A percentile compares a stretch with the other conserved stretches of the same genome.
Evolutionary conservation across 37 sponge, comb jelly and placozoan species (phyloP).

Genomic region (Cliona cf. orientalis): DNA sequence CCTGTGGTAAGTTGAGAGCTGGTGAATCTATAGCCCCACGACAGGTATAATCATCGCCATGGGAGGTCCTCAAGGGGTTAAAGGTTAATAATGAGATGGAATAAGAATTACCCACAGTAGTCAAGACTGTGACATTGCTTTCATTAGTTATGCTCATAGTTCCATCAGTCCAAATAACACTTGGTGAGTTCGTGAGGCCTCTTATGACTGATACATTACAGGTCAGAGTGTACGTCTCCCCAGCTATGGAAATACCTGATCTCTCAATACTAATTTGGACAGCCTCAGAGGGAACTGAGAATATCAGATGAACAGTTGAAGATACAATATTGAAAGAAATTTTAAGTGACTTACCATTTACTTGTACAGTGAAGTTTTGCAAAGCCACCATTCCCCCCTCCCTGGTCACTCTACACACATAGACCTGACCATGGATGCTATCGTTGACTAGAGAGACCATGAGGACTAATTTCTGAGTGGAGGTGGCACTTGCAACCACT

Average conservation of each 20-base stretch:
- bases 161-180: not conserved
- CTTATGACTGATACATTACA: constrained; percentile 9
- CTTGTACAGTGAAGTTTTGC: not conserved
- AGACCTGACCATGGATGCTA: too few relatives aligned
- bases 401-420: too few relatives aligned
- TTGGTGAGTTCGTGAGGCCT: constrained; percentile 11
- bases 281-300: not conserved
- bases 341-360: constrained; percentile 5
- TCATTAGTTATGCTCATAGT: not conserved
- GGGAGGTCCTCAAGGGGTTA: not conserved
- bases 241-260: constrained; percentile 21
- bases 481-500: too few relatives aligned
- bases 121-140: not conserved
- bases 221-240: constrained; percentile 26
- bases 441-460: too few relatives aligned
- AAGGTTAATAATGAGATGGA: constrained; percentile 1
- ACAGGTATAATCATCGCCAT: not conserved
- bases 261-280: constrained; percentile 3
- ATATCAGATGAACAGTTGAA: not conserved
- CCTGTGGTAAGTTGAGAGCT: not conserved
- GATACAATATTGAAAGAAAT: not conserved
- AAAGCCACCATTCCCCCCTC: not conserved
- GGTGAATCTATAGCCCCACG: not conserved
- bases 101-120: not conserved
- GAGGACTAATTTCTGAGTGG: too few relatives aligned